phyloP scores from a whole-genome alignment of 2,888 invertebrate species.

The Zhengitettix transpicula region DNA sequence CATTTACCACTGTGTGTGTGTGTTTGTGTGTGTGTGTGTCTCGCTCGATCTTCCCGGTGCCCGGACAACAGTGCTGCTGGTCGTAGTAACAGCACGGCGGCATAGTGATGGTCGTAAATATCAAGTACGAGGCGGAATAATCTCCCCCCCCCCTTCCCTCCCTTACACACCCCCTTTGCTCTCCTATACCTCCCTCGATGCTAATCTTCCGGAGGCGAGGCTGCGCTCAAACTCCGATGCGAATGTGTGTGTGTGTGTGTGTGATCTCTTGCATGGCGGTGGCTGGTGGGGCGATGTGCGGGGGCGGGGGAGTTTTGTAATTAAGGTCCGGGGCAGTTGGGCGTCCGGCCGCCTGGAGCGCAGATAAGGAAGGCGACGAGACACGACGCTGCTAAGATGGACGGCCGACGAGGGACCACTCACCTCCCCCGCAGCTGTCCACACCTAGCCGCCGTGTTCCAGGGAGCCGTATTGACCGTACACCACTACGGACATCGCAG shows the following conservation, averaged over 20 bases:
- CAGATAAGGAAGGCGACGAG: conserved; percentile 2
- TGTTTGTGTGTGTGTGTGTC: too few species aligned
- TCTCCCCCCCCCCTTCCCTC: conserved; percentile 1
- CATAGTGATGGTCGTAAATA: conserved; percentile 10
- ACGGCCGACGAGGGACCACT: conserved; percentile 12
- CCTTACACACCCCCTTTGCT: too few species aligned
- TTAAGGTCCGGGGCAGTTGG: background rate
- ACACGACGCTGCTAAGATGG: conserved; percentile 8
- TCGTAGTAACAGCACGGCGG: background rate
- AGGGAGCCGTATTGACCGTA: too few species aligned
- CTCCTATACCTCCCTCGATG: background rate
- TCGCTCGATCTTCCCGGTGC: too few species aligned
- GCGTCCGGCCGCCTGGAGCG: background rate
- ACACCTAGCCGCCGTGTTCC: too few species aligned
- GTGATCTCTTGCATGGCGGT: background rate
- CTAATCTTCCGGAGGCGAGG: conserved; percentile 5
- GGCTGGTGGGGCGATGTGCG: background rate
- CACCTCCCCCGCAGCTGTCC: background rate
- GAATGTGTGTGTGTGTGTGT: background rate
- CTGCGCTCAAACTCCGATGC: background rate
- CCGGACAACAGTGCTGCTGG: too few species aligned
- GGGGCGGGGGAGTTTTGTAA: too few species aligned
- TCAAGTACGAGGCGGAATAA: conserved; percentile 11
- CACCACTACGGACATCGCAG: too few species aligned
- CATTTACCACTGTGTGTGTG: too few species aligned